Conservation (phyloP, 1,140 invertebrate genomes). For the Hyles euphorbiae region DNA sequence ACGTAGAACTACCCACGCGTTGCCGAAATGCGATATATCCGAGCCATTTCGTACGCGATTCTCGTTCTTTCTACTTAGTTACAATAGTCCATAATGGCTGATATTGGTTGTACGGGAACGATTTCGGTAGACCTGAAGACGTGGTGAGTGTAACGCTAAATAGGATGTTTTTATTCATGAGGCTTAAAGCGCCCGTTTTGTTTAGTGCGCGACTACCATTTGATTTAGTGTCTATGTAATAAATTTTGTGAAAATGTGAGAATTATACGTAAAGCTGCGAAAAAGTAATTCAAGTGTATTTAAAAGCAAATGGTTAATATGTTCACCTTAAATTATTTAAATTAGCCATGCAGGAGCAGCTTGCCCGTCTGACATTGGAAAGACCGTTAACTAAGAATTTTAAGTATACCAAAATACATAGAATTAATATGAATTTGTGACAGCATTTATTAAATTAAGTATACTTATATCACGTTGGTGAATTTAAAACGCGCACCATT, state of each 20-base stretch:
- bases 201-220: slow-evolving; percentile 62
- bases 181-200: slow-evolving; percentile 56
- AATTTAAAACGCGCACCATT: too few relatives aligned
- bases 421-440: too few relatives aligned
- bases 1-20: slow-evolving; percentile 61
- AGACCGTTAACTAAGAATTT: too few relatives aligned
- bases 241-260: slow-evolving; percentile 59
- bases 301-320: slow-evolving; percentile 6
- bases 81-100: slow-evolving; percentile 41
- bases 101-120: slow-evolving; percentile 25
- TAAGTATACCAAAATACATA: too few relatives aligned
- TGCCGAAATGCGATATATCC: slow-evolving; percentile 47
- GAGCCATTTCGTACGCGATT: slow-evolving; percentile 51
- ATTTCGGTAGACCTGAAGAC: slow-evolving; percentile 45
- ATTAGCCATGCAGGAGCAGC: background rate
- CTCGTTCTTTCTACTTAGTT: slow-evolving; percentile 38
- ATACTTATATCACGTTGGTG: too few relatives aligned
- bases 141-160: slow-evolving; percentile 65
- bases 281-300: slow-evolving; percentile 30
- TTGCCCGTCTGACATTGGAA: too few relatives aligned
- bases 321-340: slow-evolving; percentile 4
- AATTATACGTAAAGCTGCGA: slow-evolving; percentile 35
- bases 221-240: slow-evolving; percentile 70
- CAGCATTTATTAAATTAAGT: too few relatives aligned
- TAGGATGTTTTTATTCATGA: slow-evolving; percentile 75